Base-by-base conservation (phyloP, 2,888 invertebrate genomes). In the Ceriagrion tenellum region DNA sequence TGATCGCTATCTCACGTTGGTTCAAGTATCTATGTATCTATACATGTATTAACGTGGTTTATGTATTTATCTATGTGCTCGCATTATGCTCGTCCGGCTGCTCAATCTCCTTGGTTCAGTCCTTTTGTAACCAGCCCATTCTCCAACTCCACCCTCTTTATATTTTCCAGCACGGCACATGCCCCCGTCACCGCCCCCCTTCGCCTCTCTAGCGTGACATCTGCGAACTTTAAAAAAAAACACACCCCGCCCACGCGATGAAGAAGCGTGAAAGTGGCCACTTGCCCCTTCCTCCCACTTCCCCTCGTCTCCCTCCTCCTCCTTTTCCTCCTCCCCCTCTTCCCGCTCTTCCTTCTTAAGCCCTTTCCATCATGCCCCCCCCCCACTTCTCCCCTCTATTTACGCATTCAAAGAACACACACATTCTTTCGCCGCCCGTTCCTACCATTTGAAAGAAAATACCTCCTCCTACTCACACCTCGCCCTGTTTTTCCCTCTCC, bases 241-340 rank as follows among this genome's bases (percentile, higher is more conserved):
- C 10, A 81, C 81, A 81, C 47, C 93, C 93, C 93, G 69, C 93
- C 93, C 93, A 69, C 93, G 69, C 47, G 97, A 97, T 97, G 96
- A 95, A 97, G 97, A 97, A 97, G 97, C 97, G 97, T 97, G 97
- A 97, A 97, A 96, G 97, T 97, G 97, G 97, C 97, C 96, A 97
- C 96, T 96, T 59, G 95, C 91, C 96, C 96, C 96, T 96, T 97
- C 96, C 96, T 96, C 96, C 96, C 95, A 95, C 96, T 96, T 96
- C 96, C 96, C 96, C 97, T 96, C 96, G 96, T 96, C 97, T 97
- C 97, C 97, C 96, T 96, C 96, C 96, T 96, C 97, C 97, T 97
- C 96, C 96, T 95, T 95, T 96, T 96, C 96, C 96, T 96, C 97
- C 97, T n/a, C 23, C 95, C 55, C 40, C 40, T 81, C 26, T 88